Percentiles rank a stretch among this genome's conserved stretches.
These are phyloP conservation scores for Bungarus multicinctus DNA, from an alignment of 2,113 vertebrate genomes.

Conservation along the genomic window DNA sequence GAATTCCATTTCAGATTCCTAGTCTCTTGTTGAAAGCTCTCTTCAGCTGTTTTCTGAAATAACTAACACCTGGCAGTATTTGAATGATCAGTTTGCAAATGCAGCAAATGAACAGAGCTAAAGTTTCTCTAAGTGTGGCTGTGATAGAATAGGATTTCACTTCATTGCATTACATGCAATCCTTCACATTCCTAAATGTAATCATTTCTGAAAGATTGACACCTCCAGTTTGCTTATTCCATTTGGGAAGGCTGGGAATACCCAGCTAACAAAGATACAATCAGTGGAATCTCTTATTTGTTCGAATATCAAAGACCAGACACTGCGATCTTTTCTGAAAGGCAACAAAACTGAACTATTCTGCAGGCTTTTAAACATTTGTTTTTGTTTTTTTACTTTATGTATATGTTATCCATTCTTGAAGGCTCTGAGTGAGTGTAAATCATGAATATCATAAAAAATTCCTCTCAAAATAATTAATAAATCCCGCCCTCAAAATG, in stretches of 20 bases:
- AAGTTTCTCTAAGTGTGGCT: constrained; percentile 51
- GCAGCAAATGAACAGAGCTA: constrained; percentile 51
- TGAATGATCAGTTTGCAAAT: constrained; percentile 33
- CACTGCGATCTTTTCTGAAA: background rate
- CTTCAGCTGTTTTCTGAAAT: constrained; percentile 24
- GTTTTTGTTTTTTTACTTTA: background rate
- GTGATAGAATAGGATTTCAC: constrained; percentile 57
- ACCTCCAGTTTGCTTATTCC: background rate
- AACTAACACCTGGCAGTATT: background rate
- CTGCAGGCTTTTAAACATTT: background rate
- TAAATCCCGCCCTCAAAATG: background rate
- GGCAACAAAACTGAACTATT: background rate
- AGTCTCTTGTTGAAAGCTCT: constrained; percentile 18
- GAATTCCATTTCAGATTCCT: background rate
- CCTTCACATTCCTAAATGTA: constrained; percentile 61
- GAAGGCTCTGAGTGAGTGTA: background rate
- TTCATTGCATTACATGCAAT: constrained; percentile 62
- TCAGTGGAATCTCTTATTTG: background rate
- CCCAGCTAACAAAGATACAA: background rate
- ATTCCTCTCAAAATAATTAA: background rate
- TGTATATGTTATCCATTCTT: background rate
- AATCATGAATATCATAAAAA: background rate
- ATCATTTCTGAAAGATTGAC: constrained; percentile 43
- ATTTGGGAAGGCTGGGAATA: background rate
- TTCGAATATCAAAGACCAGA: background rate